phyloP scores from a whole-genome alignment of 1,140 invertebrate genomes.

The Drepana arcuata region DNA sequence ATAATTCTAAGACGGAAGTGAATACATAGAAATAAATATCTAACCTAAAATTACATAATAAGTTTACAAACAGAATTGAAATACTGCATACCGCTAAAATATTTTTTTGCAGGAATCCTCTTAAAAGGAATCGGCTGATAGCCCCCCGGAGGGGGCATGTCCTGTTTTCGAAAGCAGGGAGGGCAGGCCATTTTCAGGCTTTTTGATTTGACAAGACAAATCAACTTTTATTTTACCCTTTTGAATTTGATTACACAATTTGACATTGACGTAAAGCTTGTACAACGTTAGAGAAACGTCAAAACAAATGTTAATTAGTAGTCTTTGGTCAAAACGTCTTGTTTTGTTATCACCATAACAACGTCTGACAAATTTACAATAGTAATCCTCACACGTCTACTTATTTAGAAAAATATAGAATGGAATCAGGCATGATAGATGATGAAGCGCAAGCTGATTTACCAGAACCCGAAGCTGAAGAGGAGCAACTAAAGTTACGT shows the following conservation, averaged over 20 bases:
- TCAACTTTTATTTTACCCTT: constrained; percentile 2
- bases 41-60: constrained; percentile 43
- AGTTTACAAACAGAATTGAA: constrained; percentile 8
- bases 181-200: constrained; percentile 44
- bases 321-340: too few species aligned
- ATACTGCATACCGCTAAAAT: constrained; percentile 76
- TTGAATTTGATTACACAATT: background rate
- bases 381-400: too few species aligned
- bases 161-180: constrained; percentile 75
- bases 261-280: constrained; percentile 8
- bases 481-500: constrained; percentile 41
- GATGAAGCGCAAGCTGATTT: constrained; percentile 50
- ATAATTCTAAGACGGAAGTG: too few species aligned
- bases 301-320: too few species aligned
- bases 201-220: constrained; percentile 12
- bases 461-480: constrained; percentile 33
- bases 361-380: too few species aligned
- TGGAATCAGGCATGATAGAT: too few species aligned
- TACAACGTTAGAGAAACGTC: too few species aligned
- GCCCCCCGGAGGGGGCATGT: constrained; percentile 89
- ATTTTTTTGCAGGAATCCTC: constrained; percentile 79
- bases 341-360: too few species aligned
- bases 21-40: too few species aligned
- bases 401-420: too few species aligned
- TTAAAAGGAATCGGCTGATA: constrained; percentile 82